These are phyloP conservation scores for Lepidothrix coronata DNA, from an alignment of 2,113 vertebrate genomes.

Conservation along the genomic window DNA sequence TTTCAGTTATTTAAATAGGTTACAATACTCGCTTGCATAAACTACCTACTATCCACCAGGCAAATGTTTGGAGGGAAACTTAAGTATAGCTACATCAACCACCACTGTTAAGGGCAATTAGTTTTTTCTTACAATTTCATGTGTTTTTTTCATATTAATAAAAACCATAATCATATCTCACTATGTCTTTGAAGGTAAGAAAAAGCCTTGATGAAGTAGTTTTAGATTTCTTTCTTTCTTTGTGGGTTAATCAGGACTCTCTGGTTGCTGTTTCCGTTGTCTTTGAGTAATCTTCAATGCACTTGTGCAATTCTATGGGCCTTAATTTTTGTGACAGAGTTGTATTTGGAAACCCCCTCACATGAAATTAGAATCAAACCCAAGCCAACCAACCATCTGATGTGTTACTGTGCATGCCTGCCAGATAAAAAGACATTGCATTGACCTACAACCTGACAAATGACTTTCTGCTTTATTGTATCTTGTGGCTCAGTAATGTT, in stretches of 20 bases:
- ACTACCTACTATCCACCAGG: neutral
- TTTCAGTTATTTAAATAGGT: neutral
- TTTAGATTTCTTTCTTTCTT: neutral
- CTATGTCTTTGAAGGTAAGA: neutral
- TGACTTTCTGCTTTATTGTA: neutral
- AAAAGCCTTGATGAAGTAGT: neutral
- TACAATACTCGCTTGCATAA: neutral
- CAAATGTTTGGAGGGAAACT: neutral
- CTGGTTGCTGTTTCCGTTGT: neutral
- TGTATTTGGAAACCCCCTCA: neutral
- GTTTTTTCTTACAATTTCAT: neutral
- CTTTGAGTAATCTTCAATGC: neutral
- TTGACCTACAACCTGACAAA: neutral
- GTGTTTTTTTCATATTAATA: neutral
- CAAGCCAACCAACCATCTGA: neutral
- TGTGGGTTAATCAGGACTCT: neutral
- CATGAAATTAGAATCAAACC: neutral
- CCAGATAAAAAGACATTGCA: neutral
- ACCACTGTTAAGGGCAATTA: neutral
- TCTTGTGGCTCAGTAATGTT: neutral
- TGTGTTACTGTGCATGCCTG: neutral
- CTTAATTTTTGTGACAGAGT: neutral
- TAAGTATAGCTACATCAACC: neutral
- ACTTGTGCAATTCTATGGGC: neutral
- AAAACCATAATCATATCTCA: neutral